Base-by-base conservation (phyloP, 1,140 invertebrate genomes). In the Bombus fervidus region DNA sequence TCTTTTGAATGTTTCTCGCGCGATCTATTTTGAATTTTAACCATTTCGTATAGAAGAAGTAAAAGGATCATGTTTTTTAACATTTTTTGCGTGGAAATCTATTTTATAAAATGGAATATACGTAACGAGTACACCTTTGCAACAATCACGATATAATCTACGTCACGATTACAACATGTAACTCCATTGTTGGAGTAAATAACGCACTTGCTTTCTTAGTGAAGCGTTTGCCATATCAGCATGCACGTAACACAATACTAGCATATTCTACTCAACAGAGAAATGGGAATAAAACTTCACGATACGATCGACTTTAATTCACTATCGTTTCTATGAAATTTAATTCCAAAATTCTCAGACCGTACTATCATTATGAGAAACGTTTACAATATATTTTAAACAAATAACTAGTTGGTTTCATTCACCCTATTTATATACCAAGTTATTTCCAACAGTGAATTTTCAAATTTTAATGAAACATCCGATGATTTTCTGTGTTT, bases 301-400 rank as follows among this genome's bases (percentile, higher is more conserved):
- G 34, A 53, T 22, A 34, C 41, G 43, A 43, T 71, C n/a, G 5
- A 59, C 31, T 8, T 8, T 22, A 5, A 57, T 18, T 79, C 5
- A 3, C 2, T 57, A 0, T 53, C 47, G 12, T 22, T n/a, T 22
- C 4, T 47, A 37, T 10, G 39, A 59, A 57, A 71, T 59, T 66
- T 43, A 0, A 5, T 39, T 22, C n/a, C 1, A 22, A 59, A 43
- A 62, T 41, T 37, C 37, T 34, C 25, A 25, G 2, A 34, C 4
- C 76, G 37, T 43, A 22, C 13, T 31, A 25, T 4, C 12, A 34
- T 31, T 78, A 64, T 31, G n/a, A 73, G 9, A 47, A 43, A 22
- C 74, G 53, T 76, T 59, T 59, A 76, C 34, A 76, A 76, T 76
- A 76, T 76, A 76, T 76, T 76, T 76, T 76, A 76, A 76, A n/a